Evolutionary conservation across 30 jellyfish, hydroid and myxozoan species (phyloP), one percentile per base, ranked within the genome.

Genomic region (Chrysaora quinquecirrha): DNA sequence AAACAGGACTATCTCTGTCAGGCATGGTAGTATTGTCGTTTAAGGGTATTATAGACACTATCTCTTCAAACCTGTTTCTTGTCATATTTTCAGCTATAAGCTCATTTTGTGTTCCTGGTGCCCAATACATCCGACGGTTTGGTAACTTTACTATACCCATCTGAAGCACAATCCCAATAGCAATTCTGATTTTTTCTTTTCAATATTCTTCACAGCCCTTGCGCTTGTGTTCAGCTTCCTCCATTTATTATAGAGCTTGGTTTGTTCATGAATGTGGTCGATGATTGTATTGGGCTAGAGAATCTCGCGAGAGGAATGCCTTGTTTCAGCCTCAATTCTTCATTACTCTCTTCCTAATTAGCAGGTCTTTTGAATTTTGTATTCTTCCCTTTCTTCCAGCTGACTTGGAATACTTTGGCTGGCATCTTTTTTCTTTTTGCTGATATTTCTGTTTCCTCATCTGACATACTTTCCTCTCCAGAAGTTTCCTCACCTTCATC

Each of bases 71-170:
- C 64, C 69, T 68, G 28, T 67, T 67, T 22, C 14, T 21, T 14
- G 0, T 0, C 74, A 67, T 67, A 16, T 30, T 31, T 14, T 67
- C 64, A 14, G 66, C 16, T 20, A 67, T 67, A 10, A 67, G 73
- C 27, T 0, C 75, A 31, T 22, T 67, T 10, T 31, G 0, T 14
- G 62, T 22, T 3, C 27, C 12, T 9, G 18, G 61, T 11, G 61
- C 27, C 79, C 69, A 67, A 35, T 67, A 67, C 79, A 67, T 0
- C 19, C 35, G 28, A n/a, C n/a, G n/a, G n/a, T n/a, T n/a, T n/a
- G n/a, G n/a, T n/a, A n/a, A n/a, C n/a, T n/a, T n/a, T n/a, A n/a
- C n/a, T n/a, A n/a, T n/a, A n/a, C n/a, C n/a, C n/a, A n/a, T n/a
- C n/a, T n/a, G n/a, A n/a, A n/a, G 28, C 11, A 67, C 64, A 23